Conservation (phyloP, 2,888 invertebrate genomes). For the Synergus japonicus region DNA sequence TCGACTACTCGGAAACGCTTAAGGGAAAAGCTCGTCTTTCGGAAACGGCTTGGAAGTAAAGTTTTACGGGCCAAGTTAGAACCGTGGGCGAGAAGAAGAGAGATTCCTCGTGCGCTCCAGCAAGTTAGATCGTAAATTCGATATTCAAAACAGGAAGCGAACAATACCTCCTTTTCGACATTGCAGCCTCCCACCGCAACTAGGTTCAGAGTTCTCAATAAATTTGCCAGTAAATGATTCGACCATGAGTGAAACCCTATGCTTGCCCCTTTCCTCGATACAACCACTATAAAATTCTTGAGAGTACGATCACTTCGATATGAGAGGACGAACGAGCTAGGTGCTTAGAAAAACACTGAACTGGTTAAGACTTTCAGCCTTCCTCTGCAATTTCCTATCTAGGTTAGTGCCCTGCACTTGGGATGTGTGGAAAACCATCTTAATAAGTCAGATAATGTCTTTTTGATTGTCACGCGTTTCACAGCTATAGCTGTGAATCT, state of each 20-base stretch:
- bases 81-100: conserved; percentile 52
- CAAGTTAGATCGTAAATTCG: conserved; percentile 71
- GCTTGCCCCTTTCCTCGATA: not conserved
- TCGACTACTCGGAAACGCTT: conserved; percentile 54
- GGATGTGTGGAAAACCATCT: not conserved
- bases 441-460: conserved; percentile 28
- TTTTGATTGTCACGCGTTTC: conserved; percentile 4
- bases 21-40: conserved; percentile 60
- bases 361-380: not conserved
- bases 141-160: conserved; percentile 72
- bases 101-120: conserved; percentile 52
- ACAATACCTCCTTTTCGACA: conserved; percentile 64
- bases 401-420: not conserved
- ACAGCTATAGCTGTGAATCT: not conserved
- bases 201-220: conserved; percentile 29
- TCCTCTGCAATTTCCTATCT: not conserved
- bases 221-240: conserved; percentile 46
- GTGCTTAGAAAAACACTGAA: conserved; percentile 41
- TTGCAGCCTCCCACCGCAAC: conserved; percentile 44
- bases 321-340: not conserved
- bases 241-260: not conserved
- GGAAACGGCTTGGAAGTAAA: conserved; percentile 60
- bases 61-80: conserved; percentile 67
- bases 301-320: not conserved
- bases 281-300: not conserved